These are phyloP conservation scores for Sarcophilus harrisii DNA, from an alignment of 2,797 vertebrate species.

Conservation along the genomic window DNA sequence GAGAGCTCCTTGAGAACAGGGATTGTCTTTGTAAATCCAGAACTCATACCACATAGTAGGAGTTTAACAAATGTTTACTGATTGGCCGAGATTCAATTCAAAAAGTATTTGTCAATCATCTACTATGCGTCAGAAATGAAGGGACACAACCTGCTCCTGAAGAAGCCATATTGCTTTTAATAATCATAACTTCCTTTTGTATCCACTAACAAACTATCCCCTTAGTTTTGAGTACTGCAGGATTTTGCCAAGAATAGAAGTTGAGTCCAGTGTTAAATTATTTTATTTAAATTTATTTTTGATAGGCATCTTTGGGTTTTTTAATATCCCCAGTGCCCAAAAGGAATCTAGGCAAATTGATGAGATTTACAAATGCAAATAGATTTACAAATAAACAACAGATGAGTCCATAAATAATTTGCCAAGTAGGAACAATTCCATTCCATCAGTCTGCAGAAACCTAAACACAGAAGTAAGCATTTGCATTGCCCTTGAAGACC, in stretches of 20 bases:
- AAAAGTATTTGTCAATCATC: neutral
- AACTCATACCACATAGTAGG: neutral
- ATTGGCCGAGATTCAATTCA: neutral
- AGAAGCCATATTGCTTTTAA: neutral
- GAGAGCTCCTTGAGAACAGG: neutral
- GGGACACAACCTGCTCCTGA: neutral
- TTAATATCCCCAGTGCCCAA: constrained; percentile 6
- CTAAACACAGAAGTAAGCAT: constrained; percentile 5
- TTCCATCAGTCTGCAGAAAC: neutral
- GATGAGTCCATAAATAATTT: constrained; percentile 30
- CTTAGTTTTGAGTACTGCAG: neutral
- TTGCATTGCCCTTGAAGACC: neutral
- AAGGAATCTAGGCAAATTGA: constrained; percentile 14
- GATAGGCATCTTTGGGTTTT: constrained; percentile 47
- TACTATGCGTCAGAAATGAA: neutral
- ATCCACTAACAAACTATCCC: neutral
- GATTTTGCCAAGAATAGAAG: neutral
- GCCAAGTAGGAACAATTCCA: constrained; percentile 15
- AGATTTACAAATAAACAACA: constrained; percentile 22
- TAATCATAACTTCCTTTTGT: neutral
- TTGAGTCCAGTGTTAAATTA: constrained; percentile 42
- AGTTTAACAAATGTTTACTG: neutral
- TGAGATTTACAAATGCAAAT: constrained; percentile 49
- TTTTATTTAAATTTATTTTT: constrained; percentile 63
- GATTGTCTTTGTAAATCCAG: neutral